Base-by-base conservation (phyloP, 1,140 invertebrate species). In the Ephestia elutella region DNA sequence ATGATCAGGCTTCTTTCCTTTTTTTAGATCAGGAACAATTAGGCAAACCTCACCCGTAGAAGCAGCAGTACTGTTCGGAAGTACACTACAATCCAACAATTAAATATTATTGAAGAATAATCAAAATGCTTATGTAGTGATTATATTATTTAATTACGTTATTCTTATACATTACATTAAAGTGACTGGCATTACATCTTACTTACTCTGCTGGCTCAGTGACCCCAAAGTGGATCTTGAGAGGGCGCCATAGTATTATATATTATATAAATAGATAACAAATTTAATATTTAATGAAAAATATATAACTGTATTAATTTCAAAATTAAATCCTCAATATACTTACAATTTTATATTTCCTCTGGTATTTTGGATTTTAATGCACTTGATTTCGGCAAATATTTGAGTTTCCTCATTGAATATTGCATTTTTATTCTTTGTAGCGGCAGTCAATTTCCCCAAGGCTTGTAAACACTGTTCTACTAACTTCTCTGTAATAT, bases 31-130 rank as follows among this genome's bases (percentile, higher is more conserved):
- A 30, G 89, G 80, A 54, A 89, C 89, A 30, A 91, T 87, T 17
- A 91, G 73, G 63, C 90, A 91, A 15, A 92, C 71, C 63, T 92
- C 92, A 58, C 90, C 76, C 49, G 75, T 77, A 49, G 81, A 75
- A 49, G 78, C 68, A 51, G 73, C 63, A 35, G 85, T 87, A 63
- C 76, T 79, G 54, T 87, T 71, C 32, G 85, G 85, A 49, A 87
- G 51, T 5, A 79, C 56, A 76, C 84, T 87, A 61, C 17, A 83
- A 78, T 44, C 50, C 2, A 54, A 50, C 49, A 2, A 38, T 15
- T 15, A n/a, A n/a, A 44, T 44, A 50, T 9, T 9, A 32, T 8
- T 10, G 8, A 32, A 32, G 9, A 9, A 32, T 32, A 2, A 7
- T 5, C 30, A 8, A 4, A 10, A 11, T 10, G 3, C 25, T 28